phyloP scores from a whole-genome alignment of 53 echinoderm and acorn worm species.

The Henricia sp. region DNA sequence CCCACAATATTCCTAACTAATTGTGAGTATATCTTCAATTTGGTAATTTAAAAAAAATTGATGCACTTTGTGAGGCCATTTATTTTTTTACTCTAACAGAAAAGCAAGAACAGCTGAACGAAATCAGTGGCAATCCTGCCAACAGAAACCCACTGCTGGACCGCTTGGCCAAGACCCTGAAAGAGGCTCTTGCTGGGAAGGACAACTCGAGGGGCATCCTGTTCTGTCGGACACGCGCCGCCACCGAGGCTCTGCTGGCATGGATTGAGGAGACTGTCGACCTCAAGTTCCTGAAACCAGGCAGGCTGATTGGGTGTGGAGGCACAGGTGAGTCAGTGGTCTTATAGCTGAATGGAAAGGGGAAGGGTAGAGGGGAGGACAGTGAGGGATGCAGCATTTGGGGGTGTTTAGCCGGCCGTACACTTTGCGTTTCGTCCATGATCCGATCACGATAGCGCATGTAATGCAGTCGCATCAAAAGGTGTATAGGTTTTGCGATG shows the following conservation, averaged over 20 bases:
- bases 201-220: constrained; percentile 71
- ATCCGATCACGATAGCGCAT: too few species aligned
- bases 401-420: too few species aligned
- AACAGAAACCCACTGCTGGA: constrained; percentile 72
- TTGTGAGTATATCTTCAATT: too few species aligned
- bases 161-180: constrained; percentile 50
- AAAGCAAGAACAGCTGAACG: constrained; percentile 27
- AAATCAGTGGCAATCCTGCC: constrained; percentile 33
- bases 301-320: constrained; percentile 74
- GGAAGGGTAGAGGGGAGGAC: too few species aligned
- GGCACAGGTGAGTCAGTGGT: constrained; percentile 61
- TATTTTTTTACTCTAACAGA: constrained; percentile 24
- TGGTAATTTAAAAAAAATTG: too few species aligned
- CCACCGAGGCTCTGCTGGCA: constrained; percentile 68
- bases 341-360: too few species aligned
- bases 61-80: not conserved
- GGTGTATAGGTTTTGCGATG: too few species aligned
- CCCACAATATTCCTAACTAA: too few species aligned
- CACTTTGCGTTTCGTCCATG: too few species aligned
- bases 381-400: too few species aligned
- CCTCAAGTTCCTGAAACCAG: constrained; percentile 67
- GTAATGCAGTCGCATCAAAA: too few species aligned
- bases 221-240: constrained; percentile 67
- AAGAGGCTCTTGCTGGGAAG: constrained; percentile 32
- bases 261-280: constrained; percentile 69